A percentile compares a stretch with the other conserved stretches of the same genome.
These are phyloP conservation scores for Petaurus breviceps DNA, from an alignment of 2,113 vertebrate species.

Conservation along the genomic window DNA sequence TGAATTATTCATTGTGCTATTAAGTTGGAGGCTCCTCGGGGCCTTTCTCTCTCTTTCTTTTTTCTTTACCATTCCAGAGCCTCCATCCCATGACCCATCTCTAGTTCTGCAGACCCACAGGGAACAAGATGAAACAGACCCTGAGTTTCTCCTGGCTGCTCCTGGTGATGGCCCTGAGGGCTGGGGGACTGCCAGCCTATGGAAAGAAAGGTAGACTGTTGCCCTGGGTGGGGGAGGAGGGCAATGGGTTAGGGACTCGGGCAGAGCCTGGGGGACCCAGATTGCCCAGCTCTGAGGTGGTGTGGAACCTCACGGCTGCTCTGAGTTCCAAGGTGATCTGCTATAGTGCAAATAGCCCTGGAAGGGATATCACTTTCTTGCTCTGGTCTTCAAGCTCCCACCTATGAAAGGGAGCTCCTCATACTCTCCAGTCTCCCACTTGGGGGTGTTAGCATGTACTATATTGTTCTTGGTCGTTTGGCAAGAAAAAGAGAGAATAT, in stretches of 20 bases:
- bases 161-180: constrained; percentile 84
- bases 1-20: constrained; percentile 90
- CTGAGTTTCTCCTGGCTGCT: constrained; percentile 62
- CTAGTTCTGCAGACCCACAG: background rate
- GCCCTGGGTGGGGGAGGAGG: background rate
- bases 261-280: background rate
- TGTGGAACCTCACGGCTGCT: background rate
- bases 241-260: background rate
- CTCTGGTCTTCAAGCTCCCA: background rate
- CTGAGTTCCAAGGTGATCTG: background rate
- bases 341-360: background rate
- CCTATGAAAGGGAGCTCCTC: background rate
- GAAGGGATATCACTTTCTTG: background rate
- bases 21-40: constrained; percentile 83
- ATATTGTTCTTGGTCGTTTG: background rate
- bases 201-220: constrained; percentile 90
- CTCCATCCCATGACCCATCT: background rate
- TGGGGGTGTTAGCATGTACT: background rate
- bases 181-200: no score
- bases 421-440: background rate
- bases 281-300: background rate
- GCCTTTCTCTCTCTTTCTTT: constrained; percentile 82
- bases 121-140: constrained; percentile 54
- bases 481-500: background rate
- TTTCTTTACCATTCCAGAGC: constrained; percentile 36